phyloP scores from a whole-genome alignment of 2,797 vertebrate genomes.

The Decapterus maruadsi region DNA sequence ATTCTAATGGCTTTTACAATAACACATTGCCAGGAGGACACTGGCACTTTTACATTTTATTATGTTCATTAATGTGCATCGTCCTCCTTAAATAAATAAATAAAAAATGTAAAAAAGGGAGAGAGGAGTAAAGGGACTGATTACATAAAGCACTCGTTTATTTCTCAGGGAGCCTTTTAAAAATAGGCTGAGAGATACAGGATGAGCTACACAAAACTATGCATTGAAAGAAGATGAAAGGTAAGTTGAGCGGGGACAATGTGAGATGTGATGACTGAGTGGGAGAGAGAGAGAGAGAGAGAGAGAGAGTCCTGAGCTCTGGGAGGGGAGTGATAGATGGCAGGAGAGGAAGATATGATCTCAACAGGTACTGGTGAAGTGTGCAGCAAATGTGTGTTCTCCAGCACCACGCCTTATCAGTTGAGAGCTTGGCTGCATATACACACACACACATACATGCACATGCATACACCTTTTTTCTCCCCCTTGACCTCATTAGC shows the following conservation, averaged over 20 bases:
- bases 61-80: too few species aligned
- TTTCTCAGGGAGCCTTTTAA: conserved; percentile 20
- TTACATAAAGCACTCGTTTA: conserved; percentile 17
- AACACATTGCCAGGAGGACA: too few species aligned
- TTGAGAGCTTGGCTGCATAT: conserved; percentile 43
- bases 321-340: conserved; percentile 11
- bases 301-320: conserved; percentile 9
- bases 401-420: conserved; percentile 16
- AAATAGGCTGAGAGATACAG: conserved; percentile 9
- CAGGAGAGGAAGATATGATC: conserved; percentile 51
- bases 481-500: conserved; percentile 72
- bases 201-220: background rate
- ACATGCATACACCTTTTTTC: conserved; percentile 5
- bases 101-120: too few species aligned
- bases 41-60: too few species aligned
- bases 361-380: conserved; percentile 21
- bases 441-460: conserved; percentile 10
- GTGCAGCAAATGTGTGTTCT: conserved; percentile 26
- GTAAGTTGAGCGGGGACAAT: background rate
- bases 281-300: background rate
- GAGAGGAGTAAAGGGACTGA: conserved; percentile 27
- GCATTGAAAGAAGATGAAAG: conserved; percentile 7
- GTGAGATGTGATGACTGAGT: background rate
- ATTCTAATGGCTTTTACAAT: too few species aligned
- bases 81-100: too few species aligned